These are phyloP conservation scores for Salvelinus fontinalis DNA, from an alignment of 2,113 vertebrate species.

Conservation along the genomic window DNA sequence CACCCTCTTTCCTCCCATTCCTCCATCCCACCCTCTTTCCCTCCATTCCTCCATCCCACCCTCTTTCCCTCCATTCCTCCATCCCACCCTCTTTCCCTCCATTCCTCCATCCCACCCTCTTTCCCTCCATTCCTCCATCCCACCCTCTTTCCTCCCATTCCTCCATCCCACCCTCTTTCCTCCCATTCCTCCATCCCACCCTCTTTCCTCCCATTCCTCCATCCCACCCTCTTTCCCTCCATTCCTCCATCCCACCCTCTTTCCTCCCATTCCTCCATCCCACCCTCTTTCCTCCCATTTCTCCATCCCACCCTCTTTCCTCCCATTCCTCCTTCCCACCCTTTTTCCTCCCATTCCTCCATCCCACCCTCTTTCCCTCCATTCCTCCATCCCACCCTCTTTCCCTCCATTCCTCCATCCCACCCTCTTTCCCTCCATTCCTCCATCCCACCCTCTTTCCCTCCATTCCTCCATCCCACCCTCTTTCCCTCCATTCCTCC, in stretches of 20 bases:
- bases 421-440: conserved; percentile 40
- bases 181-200: conserved; percentile 51
- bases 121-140: conserved; percentile 53
- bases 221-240: conserved; percentile 53
- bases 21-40: conserved; percentile 63
- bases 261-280: conserved; percentile 34
- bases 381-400: conserved; percentile 57
- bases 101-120: conserved; percentile 64
- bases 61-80: conserved; percentile 3
- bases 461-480: conserved; percentile 21
- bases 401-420: conserved; percentile 26
- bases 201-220: no score
- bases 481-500: conserved; percentile 51
- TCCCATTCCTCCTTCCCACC: conserved; percentile 19
- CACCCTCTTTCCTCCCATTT: conserved; percentile 67
- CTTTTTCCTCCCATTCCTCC: conserved; percentile 37
- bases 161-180: conserved; percentile 62
- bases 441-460: conserved; percentile 53
- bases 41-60: conserved; percentile 51
- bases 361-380: no score
- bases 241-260: background rate
- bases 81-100: conserved; percentile 6
- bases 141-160: no score
- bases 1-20: no score
- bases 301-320: conserved; percentile 53